phyloP scores from a whole-genome alignment of 2,888 invertebrate genomes.

The Lottia gigantea region DNA sequence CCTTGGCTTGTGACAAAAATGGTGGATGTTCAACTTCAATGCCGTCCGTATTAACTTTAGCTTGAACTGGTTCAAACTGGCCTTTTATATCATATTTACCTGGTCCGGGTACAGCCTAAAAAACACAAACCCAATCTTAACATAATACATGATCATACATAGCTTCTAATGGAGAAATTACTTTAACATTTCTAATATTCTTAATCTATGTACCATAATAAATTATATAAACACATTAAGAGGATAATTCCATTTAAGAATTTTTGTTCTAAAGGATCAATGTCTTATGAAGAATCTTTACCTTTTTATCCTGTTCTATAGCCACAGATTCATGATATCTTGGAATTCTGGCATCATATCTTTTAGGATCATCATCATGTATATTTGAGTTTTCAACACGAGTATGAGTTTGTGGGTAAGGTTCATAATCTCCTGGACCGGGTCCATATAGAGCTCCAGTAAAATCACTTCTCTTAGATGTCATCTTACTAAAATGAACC shows the following conservation, averaged over 20 bases:
- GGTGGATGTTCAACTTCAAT: constrained; percentile 67
- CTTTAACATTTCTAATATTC: not conserved
- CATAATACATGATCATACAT: not conserved
- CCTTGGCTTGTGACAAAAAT: constrained; percentile 67
- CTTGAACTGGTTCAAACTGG: constrained; percentile 55
- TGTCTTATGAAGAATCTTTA: constrained; percentile 28
- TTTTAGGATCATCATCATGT: constrained; percentile 38
- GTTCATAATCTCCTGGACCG: constrained; percentile 67
- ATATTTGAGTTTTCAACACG: constrained; percentile 51
- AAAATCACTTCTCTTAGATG: constrained; percentile 59
- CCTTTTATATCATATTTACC: constrained; percentile 65
- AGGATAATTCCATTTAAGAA: too few relatives aligned
- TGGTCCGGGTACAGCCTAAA: constrained; percentile 65
- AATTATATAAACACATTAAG: too few relatives aligned
- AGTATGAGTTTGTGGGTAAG: constrained; percentile 40
- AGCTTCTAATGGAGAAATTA: not conserved
- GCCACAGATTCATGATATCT: constrained; percentile 63
- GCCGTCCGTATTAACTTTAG: constrained; percentile 63
- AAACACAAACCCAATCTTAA: constrained; percentile 16
- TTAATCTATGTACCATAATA: too few relatives aligned
- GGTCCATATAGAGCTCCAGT: constrained; percentile 56
- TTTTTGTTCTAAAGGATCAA: too few relatives aligned
- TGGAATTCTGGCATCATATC: constrained; percentile 62
- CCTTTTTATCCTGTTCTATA: constrained; percentile 63
- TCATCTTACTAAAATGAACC: constrained; percentile 62